phyloP scores from a whole-genome alignment of 2,888 invertebrate species.

The Seladonia tumulorum region DNA sequence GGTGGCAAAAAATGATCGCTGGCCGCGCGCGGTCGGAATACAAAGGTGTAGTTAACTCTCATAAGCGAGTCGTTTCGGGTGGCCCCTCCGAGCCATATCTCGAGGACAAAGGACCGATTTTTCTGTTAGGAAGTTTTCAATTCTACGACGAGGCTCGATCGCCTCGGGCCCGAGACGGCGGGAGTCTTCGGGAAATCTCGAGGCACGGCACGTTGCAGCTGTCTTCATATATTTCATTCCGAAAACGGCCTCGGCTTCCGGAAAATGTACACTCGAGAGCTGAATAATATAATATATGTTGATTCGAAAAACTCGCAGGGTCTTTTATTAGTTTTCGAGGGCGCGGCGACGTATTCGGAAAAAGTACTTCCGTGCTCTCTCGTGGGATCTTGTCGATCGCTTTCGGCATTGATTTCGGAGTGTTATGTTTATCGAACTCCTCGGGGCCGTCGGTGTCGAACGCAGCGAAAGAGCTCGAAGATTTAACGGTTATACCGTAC shows the following conservation, averaged over 20 bases:
- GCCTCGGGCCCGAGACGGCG: background rate
- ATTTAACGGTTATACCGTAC: background rate
- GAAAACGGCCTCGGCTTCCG: conserved; percentile 25
- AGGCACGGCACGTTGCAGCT: conserved; percentile 63
- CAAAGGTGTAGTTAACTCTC: conserved; percentile 56
- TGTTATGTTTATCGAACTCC: background rate
- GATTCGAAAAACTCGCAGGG: background rate
- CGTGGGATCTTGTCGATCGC: conserved; percentile 1
- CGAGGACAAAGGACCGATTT: conserved; percentile 61
- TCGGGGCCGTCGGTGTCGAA: background rate
- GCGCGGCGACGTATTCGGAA: background rate
- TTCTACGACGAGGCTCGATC: conserved; percentile 43
- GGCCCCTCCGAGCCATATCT: conserved; percentile 41
- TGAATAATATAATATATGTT: conserved; percentile 39
- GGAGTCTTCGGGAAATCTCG: conserved; percentile 50
- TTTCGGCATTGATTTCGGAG: background rate
- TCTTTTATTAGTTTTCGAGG: background rate
- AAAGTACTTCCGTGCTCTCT: background rate
- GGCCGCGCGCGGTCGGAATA: conserved; percentile 49
- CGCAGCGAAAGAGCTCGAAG: background rate
- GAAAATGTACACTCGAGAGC: conserved; percentile 37
- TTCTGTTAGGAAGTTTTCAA: conserved; percentile 57
- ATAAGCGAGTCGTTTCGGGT: conserved; percentile 55
- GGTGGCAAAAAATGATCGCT: conserved; percentile 38
- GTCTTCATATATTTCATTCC: conserved; percentile 62